Conservation (phyloP, 2,888 invertebrate genomes). For the Chrysolina haemoptera region DNA sequence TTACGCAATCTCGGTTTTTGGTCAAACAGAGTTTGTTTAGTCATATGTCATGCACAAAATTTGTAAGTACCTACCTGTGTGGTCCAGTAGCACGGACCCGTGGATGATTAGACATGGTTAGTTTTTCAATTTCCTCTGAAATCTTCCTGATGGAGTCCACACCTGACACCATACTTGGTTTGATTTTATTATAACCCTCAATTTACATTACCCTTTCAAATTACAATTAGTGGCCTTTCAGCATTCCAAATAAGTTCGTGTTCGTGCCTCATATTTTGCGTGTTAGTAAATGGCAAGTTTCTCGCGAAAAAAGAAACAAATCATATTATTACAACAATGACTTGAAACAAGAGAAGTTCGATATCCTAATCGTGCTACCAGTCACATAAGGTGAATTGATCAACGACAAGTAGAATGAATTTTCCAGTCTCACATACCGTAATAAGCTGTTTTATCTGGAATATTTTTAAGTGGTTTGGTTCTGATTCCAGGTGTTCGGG, state of each 20-base stretch:
- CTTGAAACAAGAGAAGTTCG: slow-evolving; percentile 10
- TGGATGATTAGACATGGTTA: too few relatives aligned
- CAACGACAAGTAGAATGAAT: neutral
- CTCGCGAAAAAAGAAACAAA: neutral
- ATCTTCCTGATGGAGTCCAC: too few relatives aligned
- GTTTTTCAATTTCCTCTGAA: too few relatives aligned
- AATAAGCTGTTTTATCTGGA: neutral
- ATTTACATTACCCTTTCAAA: neutral
- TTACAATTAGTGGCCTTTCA: slow-evolving; percentile 15
- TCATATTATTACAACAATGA: slow-evolving; percentile 9
- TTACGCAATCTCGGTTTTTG: too few relatives aligned
- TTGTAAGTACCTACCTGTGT: too few relatives aligned
- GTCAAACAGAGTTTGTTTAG: too few relatives aligned
- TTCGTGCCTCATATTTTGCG: slow-evolving; percentile 27
- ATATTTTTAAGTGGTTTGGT: too few relatives aligned
- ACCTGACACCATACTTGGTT: too few relatives aligned
- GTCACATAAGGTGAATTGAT: neutral
- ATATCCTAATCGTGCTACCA: slow-evolving; percentile 3
- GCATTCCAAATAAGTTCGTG: slow-evolving; percentile 12
- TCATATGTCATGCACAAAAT: too few relatives aligned
- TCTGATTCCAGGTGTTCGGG: too few relatives aligned
- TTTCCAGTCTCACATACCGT: neutral
- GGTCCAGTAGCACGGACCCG: too few relatives aligned
- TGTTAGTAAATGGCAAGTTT: slow-evolving; percentile 18
- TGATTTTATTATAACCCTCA: neutral